Evolutionary conservation across 2,888 invertebrate species (phyloP).

Genomic region (Cataglyphis cursor): DNA sequence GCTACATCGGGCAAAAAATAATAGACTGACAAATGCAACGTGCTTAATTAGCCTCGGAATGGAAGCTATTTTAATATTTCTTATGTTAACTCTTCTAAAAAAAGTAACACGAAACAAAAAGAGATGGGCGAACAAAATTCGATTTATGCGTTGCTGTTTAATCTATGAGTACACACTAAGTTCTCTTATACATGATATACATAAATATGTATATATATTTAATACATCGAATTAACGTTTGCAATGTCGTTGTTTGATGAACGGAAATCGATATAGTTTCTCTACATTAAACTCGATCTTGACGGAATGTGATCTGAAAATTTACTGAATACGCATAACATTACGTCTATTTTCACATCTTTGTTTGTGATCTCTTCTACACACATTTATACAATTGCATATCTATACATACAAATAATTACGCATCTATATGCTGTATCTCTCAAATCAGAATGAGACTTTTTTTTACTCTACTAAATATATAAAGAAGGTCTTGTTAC

Average conservation of each 20-base stretch:
- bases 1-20: background rate
- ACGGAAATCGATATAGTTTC: slow-evolving; percentile 41
- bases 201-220: slow-evolving; percentile 76
- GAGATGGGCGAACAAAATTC: background rate
- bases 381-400: background rate
- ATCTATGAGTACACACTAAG: slow-evolving; percentile 66
- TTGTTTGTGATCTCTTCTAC: background rate
- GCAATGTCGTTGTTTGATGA: slow-evolving; percentile 65
- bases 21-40: slow-evolving; percentile 32
- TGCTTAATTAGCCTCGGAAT: slow-evolving; percentile 61
- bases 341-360: slow-evolving; percentile 41
- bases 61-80: background rate
- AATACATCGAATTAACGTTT: slow-evolving; percentile 76
- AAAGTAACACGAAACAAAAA: background rate
- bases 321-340: slow-evolving; percentile 33
- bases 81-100: background rate
- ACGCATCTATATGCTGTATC: slow-evolving; percentile 6
- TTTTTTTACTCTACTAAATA: background rate
- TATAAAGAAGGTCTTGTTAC: slow-evolving; percentile 27
- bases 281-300: slow-evolving; percentile 42
- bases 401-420: slow-evolving; percentile 31
- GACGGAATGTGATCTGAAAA: slow-evolving; percentile 66
- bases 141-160: slow-evolving; percentile 67
- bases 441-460: slow-evolving; percentile 6
- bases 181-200: slow-evolving; percentile 73